Conservation (phyloP, 2,888 invertebrate genomes). For the Neelides folsomi region DNA sequence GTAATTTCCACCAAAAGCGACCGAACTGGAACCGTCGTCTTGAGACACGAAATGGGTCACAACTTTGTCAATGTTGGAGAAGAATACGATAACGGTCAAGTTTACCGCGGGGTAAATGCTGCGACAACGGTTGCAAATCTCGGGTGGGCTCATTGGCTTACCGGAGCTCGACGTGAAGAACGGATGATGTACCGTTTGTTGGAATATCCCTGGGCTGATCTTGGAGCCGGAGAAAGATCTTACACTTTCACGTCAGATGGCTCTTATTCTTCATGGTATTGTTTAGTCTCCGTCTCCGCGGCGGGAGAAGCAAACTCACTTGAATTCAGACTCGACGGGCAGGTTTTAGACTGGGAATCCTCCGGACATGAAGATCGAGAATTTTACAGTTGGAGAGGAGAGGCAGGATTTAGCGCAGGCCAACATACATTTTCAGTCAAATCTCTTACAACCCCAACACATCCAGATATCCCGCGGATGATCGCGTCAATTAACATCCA, state of each 20-base stretch:
- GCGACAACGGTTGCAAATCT: conserved; percentile 9
- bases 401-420: conserved; percentile 19
- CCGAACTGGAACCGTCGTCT: conserved; percentile 12
- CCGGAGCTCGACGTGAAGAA: conserved; percentile 15
- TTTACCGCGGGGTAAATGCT: conserved; percentile 23
- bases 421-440: conserved; percentile 19
- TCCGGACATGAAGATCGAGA: conserved; percentile 26
- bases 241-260: conserved; percentile 27
- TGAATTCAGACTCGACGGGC: conserved; percentile 23
- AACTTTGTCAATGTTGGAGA: conserved; percentile 7
- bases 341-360: conserved; percentile 21
- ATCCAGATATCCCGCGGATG: conserved; percentile 26
- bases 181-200: conserved; percentile 19
- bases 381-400: conserved; percentile 26
- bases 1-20: conserved; percentile 12
- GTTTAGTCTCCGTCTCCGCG: conserved; percentile 22
- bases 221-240: conserved; percentile 6
- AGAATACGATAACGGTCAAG: conserved; percentile 24
- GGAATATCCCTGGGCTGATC: conserved; percentile 24
- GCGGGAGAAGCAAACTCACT: conserved; percentile 18
- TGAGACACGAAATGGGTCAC: conserved; percentile 16
- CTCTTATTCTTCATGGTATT: conserved; percentile 17
- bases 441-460: conserved; percentile 20
- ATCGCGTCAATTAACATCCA: conserved; percentile 23
- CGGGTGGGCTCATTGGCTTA: conserved; percentile 24